Base-by-base conservation (phyloP, 2,113 vertebrate species). In the Cynoglossus semilaevis region DNA sequence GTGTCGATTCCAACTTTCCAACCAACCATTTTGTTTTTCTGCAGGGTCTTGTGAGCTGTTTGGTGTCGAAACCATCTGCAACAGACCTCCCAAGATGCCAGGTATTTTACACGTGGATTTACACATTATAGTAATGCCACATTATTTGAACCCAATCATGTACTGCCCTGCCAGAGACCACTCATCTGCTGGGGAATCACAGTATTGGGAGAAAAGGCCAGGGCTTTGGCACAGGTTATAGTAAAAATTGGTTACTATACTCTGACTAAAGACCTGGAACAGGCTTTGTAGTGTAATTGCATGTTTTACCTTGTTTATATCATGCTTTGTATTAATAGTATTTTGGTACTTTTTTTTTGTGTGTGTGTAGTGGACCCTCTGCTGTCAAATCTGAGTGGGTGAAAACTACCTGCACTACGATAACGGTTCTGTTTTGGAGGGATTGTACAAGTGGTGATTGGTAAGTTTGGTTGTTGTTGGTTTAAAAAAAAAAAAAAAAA, bases 211-310 rank as follows among this genome's bases (percentile, higher is more conserved):
- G 47, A 91, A 8, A 57, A 88, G 82, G 0, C 71, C 87, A 79
- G 86, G 87, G 65, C 87, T 89, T 85, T 85, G 88, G 89, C 90
- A 90, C 89, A 88, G 89, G 77, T 90, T 85, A 18, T 18, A 38
- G 74, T 77, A 76, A 77, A n/a, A 10, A 11, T 18, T 0, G 7
- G 83, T 85, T 72, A 62, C 84, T 60, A 58, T 8, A 82, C 83
- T 77, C 89, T 90, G 89, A 91, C 89, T 86, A 49, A 85, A 90
- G 85, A 77, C 82, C 84, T 89, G 90, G 71, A 40, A 91, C 89
- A 91, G 40, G 1, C 4, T 34, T 10, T 10, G 1, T 9, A 1
- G 1, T n/a, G 8, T 38, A 1, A 0, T 15, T 12, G 0, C 3
- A 1, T 14, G 0, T 38, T 7, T 8, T 44, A 44, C 0, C 16